Evolutionary conservation across 2,113 vertebrate genomes (phyloP).

Genomic region (Callorhinus ursinus): DNA sequence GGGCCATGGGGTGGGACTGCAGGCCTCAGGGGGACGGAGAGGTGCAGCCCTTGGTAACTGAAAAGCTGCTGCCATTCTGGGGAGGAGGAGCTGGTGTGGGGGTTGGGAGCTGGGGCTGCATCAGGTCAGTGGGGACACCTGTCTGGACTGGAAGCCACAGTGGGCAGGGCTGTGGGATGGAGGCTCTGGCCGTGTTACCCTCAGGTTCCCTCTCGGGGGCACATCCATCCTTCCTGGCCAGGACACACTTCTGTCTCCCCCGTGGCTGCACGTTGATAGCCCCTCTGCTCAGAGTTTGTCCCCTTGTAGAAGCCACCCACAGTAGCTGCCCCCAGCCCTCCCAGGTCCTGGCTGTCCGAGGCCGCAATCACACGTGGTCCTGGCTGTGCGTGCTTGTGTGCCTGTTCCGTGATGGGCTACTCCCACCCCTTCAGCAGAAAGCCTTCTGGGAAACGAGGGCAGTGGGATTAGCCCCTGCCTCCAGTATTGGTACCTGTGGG

Average conservation of each 20-base stretch:
- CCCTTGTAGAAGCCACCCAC: not conserved
- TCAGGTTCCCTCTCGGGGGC: not conserved
- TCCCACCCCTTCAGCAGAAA: not conserved
- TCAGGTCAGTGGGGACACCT: not conserved
- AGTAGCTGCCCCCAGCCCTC: not conserved
- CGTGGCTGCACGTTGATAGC: not conserved
- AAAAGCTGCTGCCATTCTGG: not conserved
- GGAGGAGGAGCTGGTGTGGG: not conserved
- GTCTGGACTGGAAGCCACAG: not conserved
- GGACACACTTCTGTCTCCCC: not conserved
- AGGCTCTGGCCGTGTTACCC: not conserved
- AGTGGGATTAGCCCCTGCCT: not conserved
- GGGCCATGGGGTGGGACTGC: not conserved
- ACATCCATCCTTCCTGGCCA: not conserved
- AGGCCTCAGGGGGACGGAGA: not conserved
- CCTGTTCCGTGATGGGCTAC: not conserved
- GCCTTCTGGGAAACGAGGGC: not conserved
- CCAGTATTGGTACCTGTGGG: not conserved
- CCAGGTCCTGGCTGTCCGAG: not conserved
- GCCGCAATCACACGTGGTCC: fast-evolving
- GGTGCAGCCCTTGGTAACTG: not conserved
- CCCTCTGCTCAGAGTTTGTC: conserved; percentile 2
- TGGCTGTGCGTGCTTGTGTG: not conserved
- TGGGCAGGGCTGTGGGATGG: not conserved
- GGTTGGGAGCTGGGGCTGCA: not conserved